Conservation (phyloP, 2,113 vertebrate genomes). For the Aptenodytes patagonicus region DNA sequence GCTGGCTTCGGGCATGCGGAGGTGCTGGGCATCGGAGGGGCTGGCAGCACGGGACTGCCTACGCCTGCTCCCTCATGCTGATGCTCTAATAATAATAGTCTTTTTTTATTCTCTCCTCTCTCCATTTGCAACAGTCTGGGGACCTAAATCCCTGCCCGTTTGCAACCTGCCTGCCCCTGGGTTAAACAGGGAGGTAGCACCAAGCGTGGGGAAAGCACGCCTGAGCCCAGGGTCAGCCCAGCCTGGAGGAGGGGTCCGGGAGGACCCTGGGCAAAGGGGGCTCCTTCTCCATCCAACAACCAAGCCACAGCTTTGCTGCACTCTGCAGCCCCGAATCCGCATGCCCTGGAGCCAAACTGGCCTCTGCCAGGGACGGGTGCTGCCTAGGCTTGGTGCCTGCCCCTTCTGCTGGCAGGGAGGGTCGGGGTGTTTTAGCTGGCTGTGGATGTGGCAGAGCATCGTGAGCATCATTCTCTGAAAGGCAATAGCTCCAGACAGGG, state of each 20-base stretch:
- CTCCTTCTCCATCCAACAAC: background rate
- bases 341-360: background rate
- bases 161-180: background rate
- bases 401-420: background rate
- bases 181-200: background rate
- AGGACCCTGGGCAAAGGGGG: background rate
- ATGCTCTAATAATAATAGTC: background rate
- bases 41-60: background rate
- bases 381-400: background rate
- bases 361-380: rapidly evolving
- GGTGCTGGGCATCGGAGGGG: background rate
- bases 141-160: background rate
- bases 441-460: background rate
- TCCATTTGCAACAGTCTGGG: background rate
- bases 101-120: background rate
- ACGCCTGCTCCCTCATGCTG: rapidly evolving
- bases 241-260: background rate
- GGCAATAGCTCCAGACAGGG: background rate
- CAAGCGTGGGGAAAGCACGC: background rate
- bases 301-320: background rate
- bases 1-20: rapidly evolving
- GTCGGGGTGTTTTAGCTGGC: rapidly evolving
- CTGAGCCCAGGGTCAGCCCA: background rate
- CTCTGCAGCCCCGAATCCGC: background rate
- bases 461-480: background rate